Evolutionary conservation across 2,888 invertebrate species (phyloP), one percentile per base, ranked within the genome.

Genomic region (Xanthorhoe designata): DNA sequence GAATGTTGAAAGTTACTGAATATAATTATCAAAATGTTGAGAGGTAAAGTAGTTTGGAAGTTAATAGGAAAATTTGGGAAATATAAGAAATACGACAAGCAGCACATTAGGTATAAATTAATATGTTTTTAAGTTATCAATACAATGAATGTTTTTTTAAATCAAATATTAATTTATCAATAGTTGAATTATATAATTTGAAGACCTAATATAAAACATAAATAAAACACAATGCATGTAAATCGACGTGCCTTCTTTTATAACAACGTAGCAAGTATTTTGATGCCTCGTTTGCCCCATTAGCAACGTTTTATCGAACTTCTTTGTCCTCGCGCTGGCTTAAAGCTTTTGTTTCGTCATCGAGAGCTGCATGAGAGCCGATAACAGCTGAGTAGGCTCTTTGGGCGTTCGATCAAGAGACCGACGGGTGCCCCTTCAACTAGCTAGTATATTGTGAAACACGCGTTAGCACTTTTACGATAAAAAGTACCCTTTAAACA

Each of bases 331-430:
- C 56, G n/a, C 15, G 52, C 51, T 77, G 70, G 70, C 75, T 73
- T 50, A 71, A 63, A 72, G 64, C 72, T 69, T 77, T 81, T 78
- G 78, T 79, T 75, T 74, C 69, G 78, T 77, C 54, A 52, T 62
- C 55, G 67, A 74, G 73, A 77, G 77, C 75, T 79, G 84, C 61
- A 75, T 79, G 78, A 84, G 80, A 81, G 82, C 78, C 86, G 87
- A 87, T 88, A 88, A 81, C 84, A 78, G 90, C 86, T 82, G 88
- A 90, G 90, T 85, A 68, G 61, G 84, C 76, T 86, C 87, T 84
- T 72, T 82, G 82, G 89, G 87, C 84, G 88, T 80, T 76, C 87
- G 89, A 86, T 88, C 86, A 81, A 89, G 88, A 84, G 85, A 71
- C 61, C 61, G 70, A 52, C 66, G 64, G 62, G 24, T 24, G 73